Conservation (phyloP, 2,113 vertebrate genomes). For the Lynx canadensis region DNA sequence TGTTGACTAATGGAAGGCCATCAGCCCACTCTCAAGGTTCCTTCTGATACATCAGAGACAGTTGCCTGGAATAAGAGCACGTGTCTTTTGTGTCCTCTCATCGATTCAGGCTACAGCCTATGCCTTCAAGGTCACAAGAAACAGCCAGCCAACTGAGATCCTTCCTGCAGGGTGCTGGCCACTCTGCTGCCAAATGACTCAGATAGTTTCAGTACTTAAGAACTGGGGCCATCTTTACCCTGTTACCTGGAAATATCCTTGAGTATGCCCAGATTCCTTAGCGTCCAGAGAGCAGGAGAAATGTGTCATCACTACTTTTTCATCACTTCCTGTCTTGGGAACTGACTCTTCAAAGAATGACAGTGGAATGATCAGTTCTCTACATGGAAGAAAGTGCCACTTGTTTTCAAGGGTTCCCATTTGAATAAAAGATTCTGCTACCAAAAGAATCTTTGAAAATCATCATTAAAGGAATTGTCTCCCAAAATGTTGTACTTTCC, state of each 20-base stretch:
- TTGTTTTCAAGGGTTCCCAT: background rate
- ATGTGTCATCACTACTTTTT: background rate
- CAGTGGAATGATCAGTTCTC: background rate
- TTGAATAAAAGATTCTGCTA: background rate
- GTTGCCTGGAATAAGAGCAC: background rate
- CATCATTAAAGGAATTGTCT: background rate
- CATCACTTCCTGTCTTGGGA: background rate
- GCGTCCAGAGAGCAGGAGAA: background rate
- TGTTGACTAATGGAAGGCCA: background rate
- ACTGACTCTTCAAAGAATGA: background rate
- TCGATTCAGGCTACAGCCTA: background rate
- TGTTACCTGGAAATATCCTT: background rate
- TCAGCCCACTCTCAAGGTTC: background rate
- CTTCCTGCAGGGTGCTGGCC: no score
- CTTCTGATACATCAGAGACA: background rate
- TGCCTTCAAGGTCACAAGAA: background rate
- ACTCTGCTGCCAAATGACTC: background rate
- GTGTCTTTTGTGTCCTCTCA: background rate
- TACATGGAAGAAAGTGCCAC: background rate
- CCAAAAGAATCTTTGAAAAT: background rate
- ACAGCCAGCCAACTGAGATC: background rate
- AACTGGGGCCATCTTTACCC: background rate
- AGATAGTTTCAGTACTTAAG: background rate
- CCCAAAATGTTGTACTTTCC: background rate
- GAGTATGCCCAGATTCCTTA: background rate